phyloP scores from a whole-genome alignment of 2,113 vertebrate genomes.

The Lynx canadensis region DNA sequence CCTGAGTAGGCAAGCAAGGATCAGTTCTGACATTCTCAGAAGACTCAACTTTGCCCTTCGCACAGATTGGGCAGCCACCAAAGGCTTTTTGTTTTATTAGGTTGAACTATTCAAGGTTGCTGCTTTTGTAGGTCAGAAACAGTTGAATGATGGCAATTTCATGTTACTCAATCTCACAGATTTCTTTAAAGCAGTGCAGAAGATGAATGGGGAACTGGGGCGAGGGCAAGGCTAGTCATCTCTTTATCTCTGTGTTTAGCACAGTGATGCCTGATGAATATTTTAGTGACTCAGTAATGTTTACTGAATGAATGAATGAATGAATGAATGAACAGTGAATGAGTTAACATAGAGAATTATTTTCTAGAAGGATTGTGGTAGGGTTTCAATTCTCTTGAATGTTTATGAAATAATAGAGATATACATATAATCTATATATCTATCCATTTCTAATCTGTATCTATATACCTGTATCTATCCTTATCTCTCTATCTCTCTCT shows the following conservation, averaged over 20 bases:
- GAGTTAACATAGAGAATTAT: neutral
- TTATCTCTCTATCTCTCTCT: too few relatives aligned
- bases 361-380: neutral
- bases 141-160: conserved; percentile 34
- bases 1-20: neutral
- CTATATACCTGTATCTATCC: too few relatives aligned
- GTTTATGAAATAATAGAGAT: neutral
- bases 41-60: neutral
- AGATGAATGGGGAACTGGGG: neutral
- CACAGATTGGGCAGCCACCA: neutral
- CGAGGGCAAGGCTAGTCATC: neutral
- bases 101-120: neutral
- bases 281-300: neutral
- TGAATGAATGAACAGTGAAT: neutral
- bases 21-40: neutral
- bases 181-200: neutral
- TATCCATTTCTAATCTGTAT: too few relatives aligned
- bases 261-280: neutral
- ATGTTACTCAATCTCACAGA: neutral
- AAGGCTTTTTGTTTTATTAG: neutral
- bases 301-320: neutral
- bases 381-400: neutral
- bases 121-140: neutral
- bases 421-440: neutral
- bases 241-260: neutral